Base-by-base conservation (phyloP, 2,113 vertebrate species). In the Perognathus longimembris region DNA sequence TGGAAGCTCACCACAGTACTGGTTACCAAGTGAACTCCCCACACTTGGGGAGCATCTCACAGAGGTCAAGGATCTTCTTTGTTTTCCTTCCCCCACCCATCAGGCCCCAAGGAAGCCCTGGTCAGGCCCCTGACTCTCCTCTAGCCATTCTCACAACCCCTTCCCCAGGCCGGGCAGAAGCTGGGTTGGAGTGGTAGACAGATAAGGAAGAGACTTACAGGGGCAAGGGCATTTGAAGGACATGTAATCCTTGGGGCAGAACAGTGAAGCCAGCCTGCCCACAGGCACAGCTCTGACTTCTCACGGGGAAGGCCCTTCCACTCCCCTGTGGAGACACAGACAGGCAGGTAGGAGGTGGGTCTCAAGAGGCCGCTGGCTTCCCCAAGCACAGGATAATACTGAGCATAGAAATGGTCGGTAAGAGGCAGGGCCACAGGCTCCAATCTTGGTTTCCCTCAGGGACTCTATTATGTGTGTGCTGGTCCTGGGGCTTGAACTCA, bases 201-300 rank as follows among this genome's bases (percentile, higher is more conserved):
- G 70, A 69, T 4, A 4, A 12, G 1, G 40, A 63, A 85, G 82
- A 79, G 83, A 89, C 98, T 98, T 98, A 98, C 98, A 98, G 97
- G 99, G 99, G 97, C 98, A 99, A 95, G 98, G 98, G 96, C 98
- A 97, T 98, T 99, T 99, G 98, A 99, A 98, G 97, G 99, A 98
- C 98, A 98, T 98, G 98, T 98, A 98, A 97, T 98, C 98, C 98
- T 97, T 98, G 96, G 94, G 98, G 97, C 97, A 95, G 94, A 97
- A 97, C 98, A 99, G 98, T 45, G 97, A 96, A 98, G 97, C 97
- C 98, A 98, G 85, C 82, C 97, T 97, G 57, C 97, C 98, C 97
- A 97, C 97, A 96, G 96, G 97, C 63, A 98, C 80, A 97, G 96
- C 84, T 97, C 97, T 89, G 98, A 97, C 94, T 97, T 93, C 95